These are phyloP conservation scores for Paedocypris sp. DNA, from an alignment of 2,113 vertebrate genomes.

Conservation along the genomic window DNA sequence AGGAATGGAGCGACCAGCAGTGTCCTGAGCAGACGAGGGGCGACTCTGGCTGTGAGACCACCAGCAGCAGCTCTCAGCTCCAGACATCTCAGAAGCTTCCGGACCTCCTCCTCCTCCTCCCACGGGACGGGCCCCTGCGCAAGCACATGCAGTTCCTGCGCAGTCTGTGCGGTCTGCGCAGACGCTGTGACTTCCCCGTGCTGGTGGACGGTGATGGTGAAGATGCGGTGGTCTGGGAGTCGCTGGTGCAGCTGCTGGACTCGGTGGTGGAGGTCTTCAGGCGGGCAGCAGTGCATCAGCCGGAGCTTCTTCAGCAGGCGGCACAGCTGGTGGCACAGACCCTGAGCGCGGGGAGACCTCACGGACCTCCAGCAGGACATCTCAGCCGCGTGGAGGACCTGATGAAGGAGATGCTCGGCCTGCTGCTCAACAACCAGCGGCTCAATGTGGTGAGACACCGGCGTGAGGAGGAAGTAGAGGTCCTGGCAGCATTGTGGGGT, in stretches of 20 bases:
- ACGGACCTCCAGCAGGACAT: constrained; percentile 53
- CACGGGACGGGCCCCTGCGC: neutral
- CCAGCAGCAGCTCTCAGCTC: constrained; percentile 50
- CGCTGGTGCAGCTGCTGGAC: constrained; percentile 66
- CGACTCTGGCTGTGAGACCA: constrained; percentile 63
- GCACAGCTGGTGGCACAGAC: constrained; percentile 51
- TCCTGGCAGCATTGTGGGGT: no score
- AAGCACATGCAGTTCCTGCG: constrained; percentile 70
- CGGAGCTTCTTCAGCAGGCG: constrained; percentile 55
- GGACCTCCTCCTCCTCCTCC: neutral
- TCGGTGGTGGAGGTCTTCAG: constrained; percentile 59
- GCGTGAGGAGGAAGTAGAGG: no score
- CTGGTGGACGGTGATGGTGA: constrained; percentile 47
- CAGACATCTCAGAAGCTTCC: neutral
- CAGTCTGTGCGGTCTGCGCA: constrained; percentile 61
- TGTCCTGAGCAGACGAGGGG: constrained; percentile 23
- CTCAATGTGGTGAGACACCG: constrained; percentile 69
- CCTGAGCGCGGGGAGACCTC: constrained; percentile 49
- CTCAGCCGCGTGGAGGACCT: constrained; percentile 62
- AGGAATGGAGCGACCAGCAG: no score
- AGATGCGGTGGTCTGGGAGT: constrained; percentile 55
- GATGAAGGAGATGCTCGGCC: constrained; percentile 58
- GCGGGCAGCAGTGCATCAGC: constrained; percentile 42
- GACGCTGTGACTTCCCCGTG: constrained; percentile 43
- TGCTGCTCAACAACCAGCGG: constrained; percentile 56